These are phyloP conservation scores for Catharus ustulatus DNA, from an alignment of 2,797 vertebrate species.

Conservation along the genomic window DNA sequence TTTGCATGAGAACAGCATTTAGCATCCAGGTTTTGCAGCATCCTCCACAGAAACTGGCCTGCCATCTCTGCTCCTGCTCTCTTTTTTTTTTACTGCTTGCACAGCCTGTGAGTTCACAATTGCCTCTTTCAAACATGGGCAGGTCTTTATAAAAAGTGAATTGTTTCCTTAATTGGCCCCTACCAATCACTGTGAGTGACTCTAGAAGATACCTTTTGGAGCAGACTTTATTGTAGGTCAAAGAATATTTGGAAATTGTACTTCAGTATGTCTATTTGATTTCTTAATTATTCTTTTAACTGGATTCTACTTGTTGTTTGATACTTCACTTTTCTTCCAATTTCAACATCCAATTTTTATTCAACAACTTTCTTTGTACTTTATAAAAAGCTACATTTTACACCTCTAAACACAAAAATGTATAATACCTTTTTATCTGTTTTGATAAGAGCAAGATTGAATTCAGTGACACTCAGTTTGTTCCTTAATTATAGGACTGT, in stretches of 20 bases:
- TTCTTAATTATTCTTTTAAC: background rate
- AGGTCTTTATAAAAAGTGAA: background rate
- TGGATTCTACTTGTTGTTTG: background rate
- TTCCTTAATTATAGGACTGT: constrained; percentile 5
- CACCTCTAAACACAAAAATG: background rate
- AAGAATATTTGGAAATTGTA: background rate
- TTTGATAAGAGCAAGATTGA: constrained; percentile 8
- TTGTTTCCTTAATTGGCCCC: background rate
- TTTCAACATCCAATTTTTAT: background rate
- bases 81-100: background rate
- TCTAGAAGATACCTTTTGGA: background rate
- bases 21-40: background rate
- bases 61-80: background rate
- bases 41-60: background rate
- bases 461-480: background rate
- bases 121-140: background rate
- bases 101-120: background rate
- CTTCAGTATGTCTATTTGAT: background rate
- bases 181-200: background rate
- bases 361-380: background rate
- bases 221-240: background rate
- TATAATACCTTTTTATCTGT: background rate
- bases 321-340: background rate
- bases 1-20: background rate
- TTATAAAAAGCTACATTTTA: background rate